phyloP scores from a whole-genome alignment of 2,113 vertebrate species.

The Serilophus lunatus region DNA sequence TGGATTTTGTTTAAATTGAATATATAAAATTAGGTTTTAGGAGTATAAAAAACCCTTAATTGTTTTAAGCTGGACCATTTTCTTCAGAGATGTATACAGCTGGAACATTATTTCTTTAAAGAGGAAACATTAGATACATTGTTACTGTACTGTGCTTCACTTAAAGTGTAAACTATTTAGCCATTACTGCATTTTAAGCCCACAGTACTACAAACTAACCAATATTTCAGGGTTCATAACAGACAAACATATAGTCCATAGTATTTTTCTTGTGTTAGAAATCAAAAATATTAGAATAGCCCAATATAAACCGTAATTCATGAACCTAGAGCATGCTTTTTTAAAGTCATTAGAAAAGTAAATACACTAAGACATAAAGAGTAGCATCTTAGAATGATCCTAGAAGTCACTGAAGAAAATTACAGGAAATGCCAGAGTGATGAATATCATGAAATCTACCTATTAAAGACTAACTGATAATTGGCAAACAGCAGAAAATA shows the following conservation, averaged over 20 bases:
- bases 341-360: not conserved
- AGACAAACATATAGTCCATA: not conserved
- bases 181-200: not conserved
- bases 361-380: not conserved
- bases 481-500: not conserved
- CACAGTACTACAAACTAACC: not conserved
- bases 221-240: not conserved
- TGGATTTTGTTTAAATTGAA: conserved; percentile 31
- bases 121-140: not conserved
- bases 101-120: conserved; percentile 6
- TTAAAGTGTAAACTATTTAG: not conserved
- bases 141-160: not conserved
- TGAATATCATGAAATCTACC: not conserved
- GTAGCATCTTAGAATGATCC: not conserved
- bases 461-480: not conserved
- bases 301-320: not conserved
- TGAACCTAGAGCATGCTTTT: not conserved
- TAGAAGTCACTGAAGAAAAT: not conserved
- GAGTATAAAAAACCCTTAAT: not conserved
- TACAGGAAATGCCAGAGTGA: not conserved
- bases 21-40: conserved; percentile 25
- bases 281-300: not conserved
- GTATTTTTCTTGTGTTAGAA: not conserved
- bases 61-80: conserved; percentile 6
- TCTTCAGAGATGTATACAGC: not conserved